Percentiles rank a stretch among this genome's conserved stretches.
Evolutionary conservation across 2,888 invertebrate species (phyloP).

Genomic region (Tetragonisca angustula): DNA sequence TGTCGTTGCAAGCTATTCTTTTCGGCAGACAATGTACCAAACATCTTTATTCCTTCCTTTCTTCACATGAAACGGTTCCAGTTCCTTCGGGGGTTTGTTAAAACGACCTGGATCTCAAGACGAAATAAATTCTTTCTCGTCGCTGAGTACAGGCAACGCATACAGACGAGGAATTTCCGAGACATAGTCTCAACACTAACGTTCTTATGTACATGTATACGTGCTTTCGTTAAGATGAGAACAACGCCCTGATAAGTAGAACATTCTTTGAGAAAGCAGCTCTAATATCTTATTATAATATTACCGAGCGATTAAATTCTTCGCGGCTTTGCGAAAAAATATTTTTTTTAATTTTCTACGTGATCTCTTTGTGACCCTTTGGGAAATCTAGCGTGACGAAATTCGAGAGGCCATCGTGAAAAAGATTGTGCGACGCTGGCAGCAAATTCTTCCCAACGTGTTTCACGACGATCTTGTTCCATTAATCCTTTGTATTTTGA

Average conservation of each 20-base stretch:
- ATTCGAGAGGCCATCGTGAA: background rate
- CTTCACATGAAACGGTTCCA: background rate
- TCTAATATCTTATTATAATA: background rate
- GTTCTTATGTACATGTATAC: background rate
- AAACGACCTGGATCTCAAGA: background rate
- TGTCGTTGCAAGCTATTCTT: background rate
- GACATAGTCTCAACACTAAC: constrained; percentile 13
- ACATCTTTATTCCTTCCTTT: background rate
- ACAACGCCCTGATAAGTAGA: constrained; percentile 32
- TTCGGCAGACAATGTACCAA: background rate
- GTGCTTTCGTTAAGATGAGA: constrained; percentile 5
- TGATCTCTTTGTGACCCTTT: background rate
- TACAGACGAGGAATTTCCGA: constrained; percentile 52
- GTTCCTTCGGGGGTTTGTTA: constrained; percentile 15
- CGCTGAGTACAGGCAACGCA: constrained; percentile 23
- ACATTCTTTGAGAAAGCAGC: background rate
- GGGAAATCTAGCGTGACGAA: background rate
- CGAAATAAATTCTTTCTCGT: constrained; percentile 44
- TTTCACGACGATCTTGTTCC: background rate
- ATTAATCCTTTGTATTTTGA: no score
- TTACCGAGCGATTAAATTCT: background rate
- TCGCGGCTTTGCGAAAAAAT: constrained; percentile 1
- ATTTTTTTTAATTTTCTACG: background rate
- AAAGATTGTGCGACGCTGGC: background rate
- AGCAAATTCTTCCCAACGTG: background rate